These are phyloP conservation scores for Pogoniulus pusillus DNA, from an alignment of 2,797 vertebrate species.

Conservation along the genomic window DNA sequence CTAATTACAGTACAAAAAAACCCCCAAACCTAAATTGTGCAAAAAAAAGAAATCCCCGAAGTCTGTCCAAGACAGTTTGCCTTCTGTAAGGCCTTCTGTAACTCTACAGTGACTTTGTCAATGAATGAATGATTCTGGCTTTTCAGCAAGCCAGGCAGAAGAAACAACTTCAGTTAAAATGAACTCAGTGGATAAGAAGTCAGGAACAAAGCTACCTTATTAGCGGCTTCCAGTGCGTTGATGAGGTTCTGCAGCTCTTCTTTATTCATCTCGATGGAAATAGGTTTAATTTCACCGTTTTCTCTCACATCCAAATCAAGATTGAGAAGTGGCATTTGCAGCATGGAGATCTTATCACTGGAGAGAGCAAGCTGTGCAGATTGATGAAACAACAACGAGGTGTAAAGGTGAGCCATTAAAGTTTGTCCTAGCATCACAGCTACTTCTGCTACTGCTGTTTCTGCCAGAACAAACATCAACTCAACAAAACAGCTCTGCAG, in stretches of 20 bases:
- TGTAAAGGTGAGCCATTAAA: background rate
- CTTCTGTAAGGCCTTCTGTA: background rate
- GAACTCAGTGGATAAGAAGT: background rate
- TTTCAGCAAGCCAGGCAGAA: background rate
- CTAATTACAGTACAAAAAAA: background rate
- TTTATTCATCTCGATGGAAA: slow-evolving; percentile 91
- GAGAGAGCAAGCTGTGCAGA: slow-evolving; percentile 88
- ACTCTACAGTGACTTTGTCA: background rate
- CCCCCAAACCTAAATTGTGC: background rate
- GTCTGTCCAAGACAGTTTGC: background rate
- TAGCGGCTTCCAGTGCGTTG: slow-evolving; percentile 88
- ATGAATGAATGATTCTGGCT: background rate
- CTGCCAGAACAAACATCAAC: background rate
- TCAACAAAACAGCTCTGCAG: background rate
- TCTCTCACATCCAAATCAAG: slow-evolving; percentile 89
- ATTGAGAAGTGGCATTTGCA: slow-evolving; percentile 90
- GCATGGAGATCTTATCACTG: slow-evolving; percentile 92
- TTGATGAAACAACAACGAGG: background rate
- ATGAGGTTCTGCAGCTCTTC: slow-evolving; percentile 91
- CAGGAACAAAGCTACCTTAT: slow-evolving; percentile 84
- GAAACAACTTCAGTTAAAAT: background rate
- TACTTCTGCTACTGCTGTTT: background rate
- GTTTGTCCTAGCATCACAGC: background rate
- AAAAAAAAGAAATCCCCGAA: background rate
- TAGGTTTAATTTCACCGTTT: slow-evolving; percentile 77